Conservation (phyloP, 2,113 vertebrate species). For the Lagopus muta region DNA sequence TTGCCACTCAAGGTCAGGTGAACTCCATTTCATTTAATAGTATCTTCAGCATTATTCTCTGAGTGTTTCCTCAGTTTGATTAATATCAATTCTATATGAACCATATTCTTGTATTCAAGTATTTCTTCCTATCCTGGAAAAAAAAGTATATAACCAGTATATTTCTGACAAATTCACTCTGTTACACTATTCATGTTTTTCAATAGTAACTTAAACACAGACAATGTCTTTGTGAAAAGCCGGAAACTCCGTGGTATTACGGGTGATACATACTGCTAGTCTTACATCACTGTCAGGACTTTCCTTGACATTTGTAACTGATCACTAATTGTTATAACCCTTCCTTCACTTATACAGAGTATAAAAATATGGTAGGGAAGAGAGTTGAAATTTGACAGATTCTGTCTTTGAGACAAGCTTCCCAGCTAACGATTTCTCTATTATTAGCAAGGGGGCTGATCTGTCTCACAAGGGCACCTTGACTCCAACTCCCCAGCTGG, state of each 20-base stretch:
- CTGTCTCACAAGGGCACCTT: slow-evolving; percentile 68
- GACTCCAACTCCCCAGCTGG: slow-evolving; percentile 70
- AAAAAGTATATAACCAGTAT: not conserved
- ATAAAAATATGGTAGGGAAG: slow-evolving; percentile 71
- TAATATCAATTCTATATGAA: not conserved
- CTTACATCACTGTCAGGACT: not conserved
- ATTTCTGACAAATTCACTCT: not conserved
- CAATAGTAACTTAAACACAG: not conserved
- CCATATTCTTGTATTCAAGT: not conserved
- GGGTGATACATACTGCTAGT: not conserved
- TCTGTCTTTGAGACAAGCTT: slow-evolving; percentile 62
- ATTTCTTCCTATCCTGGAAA: not conserved
- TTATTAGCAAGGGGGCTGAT: slow-evolving; percentile 58
- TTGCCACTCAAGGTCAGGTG: not conserved
- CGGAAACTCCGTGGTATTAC: not conserved
- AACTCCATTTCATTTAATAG: not conserved
- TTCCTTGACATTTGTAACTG: not conserved
- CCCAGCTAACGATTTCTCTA: slow-evolving; percentile 68
- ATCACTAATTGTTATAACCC: slow-evolving; percentile 30
- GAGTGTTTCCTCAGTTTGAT: not conserved
- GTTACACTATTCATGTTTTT: not conserved
- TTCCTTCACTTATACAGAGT: slow-evolving; percentile 58
- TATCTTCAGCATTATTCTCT: not conserved
- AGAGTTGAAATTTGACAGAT: slow-evolving; percentile 81
- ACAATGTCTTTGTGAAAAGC: not conserved